Conservation (phyloP, 2,113 vertebrate species). For the Lampris incognitus region DNA sequence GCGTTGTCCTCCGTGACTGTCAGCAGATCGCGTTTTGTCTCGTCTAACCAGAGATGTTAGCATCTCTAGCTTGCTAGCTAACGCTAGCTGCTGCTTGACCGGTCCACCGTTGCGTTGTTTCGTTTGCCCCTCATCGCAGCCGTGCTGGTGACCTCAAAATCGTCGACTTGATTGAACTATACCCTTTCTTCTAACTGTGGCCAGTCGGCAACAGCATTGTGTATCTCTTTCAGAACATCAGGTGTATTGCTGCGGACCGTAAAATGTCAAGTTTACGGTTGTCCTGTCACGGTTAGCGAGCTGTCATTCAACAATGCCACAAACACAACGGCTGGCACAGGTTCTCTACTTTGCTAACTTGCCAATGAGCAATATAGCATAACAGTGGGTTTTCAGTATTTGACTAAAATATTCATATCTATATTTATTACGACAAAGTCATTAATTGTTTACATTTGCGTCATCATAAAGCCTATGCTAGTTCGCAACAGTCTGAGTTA, state of each 20-base stretch:
- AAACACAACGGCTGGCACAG: constrained; percentile 18
- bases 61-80: constrained; percentile 56
- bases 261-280: constrained; percentile 20
- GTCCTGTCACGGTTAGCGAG: constrained; percentile 57
- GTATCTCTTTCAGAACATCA: not conserved
- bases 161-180: accelerated
- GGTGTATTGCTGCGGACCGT: not conserved
- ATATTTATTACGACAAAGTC: too few relatives aligned
- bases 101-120: constrained; percentile 42
- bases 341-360: constrained; percentile 28
- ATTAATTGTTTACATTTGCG: constrained; percentile 26
- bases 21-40: constrained; percentile 68
- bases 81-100: constrained; percentile 59
- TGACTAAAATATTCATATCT: not conserved
- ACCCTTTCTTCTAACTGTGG: not conserved
- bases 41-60: constrained; percentile 54
- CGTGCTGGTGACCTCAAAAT: not conserved
- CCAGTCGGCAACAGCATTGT: accelerated
- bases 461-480: constrained; percentile 52
- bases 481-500: not conserved
- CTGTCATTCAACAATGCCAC: constrained; percentile 77
- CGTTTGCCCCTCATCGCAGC: constrained; percentile 9
- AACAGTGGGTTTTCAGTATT: not conserved
- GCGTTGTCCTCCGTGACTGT: constrained; percentile 19
- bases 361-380: not conserved